A percentile compares a stretch with the other conserved stretches of the same genome.
These are phyloP conservation scores for Drosophila longiperda DNA, from an alignment of 2,888 invertebrate species.

Conservation along the genomic window DNA sequence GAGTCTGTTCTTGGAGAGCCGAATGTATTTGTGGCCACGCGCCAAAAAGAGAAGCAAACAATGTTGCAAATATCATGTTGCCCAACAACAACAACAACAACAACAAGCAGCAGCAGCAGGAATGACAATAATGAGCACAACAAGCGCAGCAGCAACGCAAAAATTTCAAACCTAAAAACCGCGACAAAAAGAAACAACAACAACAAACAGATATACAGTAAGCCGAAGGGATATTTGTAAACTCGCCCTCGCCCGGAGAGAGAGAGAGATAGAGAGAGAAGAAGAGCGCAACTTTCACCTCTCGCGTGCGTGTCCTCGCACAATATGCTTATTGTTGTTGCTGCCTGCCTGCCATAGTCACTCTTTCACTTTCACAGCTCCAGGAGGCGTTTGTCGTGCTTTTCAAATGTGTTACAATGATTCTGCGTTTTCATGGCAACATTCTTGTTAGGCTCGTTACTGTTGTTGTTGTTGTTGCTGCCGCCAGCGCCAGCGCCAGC, in stretches of 20 bases:
- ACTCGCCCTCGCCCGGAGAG: conserved; percentile 39
- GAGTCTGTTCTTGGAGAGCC: conserved; percentile 42
- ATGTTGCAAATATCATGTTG: conserved; percentile 63
- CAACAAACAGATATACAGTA: conserved; percentile 10
- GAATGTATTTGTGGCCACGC: conserved; percentile 43
- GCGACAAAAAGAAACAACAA: conserved; percentile 35
- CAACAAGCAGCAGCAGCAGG: conserved; percentile 25
- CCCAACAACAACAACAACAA: conserved; percentile 22
- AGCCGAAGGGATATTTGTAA: conserved; percentile 45
- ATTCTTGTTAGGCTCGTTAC: conserved; percentile 21
- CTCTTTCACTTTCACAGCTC: conserved; percentile 72
- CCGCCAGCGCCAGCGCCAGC: conserved; percentile 18
- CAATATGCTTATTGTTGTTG: conserved; percentile 58
- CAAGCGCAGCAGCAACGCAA: conserved; percentile 30
- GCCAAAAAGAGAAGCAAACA: conserved; percentile 73
- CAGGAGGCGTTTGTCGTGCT: conserved; percentile 23
- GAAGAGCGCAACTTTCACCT: conserved; percentile 62
- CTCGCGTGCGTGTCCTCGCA: conserved; percentile 70
- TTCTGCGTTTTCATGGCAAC: conserved; percentile 76
- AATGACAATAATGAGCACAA: conserved; percentile 36
- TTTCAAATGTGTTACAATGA: conserved; percentile 66
- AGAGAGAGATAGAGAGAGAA: conserved; percentile 29
- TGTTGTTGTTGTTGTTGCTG: conserved; percentile 7
- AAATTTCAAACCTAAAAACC: conserved; percentile 39
- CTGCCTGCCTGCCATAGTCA: conserved; percentile 39